phyloP scores from a whole-genome alignment of 2,888 invertebrate species.

The Drosophila trichaetosa region DNA sequence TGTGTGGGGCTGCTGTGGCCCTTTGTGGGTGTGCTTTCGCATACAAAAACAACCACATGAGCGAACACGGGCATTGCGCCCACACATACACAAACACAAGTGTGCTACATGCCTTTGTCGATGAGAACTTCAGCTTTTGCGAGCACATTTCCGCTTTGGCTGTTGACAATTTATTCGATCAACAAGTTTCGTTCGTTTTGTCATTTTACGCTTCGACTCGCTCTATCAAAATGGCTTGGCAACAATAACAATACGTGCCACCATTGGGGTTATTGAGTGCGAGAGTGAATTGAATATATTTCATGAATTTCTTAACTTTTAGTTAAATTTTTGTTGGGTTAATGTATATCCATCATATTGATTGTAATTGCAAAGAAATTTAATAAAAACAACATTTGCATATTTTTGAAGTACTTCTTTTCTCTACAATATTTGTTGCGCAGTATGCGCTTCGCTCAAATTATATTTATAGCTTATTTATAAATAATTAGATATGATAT shows the following conservation, averaged over 20 bases:
- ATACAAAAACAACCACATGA: constrained; percentile 41
- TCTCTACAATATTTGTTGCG: constrained; percentile 1
- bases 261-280: constrained; percentile 2
- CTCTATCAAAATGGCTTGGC: constrained; percentile 53
- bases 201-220: constrained; percentile 74
- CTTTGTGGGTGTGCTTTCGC: constrained; percentile 62
- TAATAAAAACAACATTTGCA: background rate
- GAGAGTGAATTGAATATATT: constrained; percentile 2
- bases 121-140: constrained; percentile 52
- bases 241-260: constrained; percentile 42
- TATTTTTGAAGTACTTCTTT: constrained; percentile 2
- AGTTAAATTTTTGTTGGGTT: background rate
- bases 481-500: constrained; percentile 54
- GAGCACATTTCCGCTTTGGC: constrained; percentile 71
- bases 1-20: constrained; percentile 44
- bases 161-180: constrained; percentile 75
- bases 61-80: constrained; percentile 13
- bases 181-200: constrained; percentile 76
- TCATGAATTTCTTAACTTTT: background rate
- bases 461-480: constrained; percentile 72
- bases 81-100: background rate
- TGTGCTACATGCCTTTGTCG: background rate
- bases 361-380: background rate
- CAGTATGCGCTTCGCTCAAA: constrained; percentile 15
- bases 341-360: background rate